Evolutionary conservation across 1,140 invertebrate genomes (phyloP), one percentile per base, ranked within the genome.

Genomic region (Eueides isabella): DNA sequence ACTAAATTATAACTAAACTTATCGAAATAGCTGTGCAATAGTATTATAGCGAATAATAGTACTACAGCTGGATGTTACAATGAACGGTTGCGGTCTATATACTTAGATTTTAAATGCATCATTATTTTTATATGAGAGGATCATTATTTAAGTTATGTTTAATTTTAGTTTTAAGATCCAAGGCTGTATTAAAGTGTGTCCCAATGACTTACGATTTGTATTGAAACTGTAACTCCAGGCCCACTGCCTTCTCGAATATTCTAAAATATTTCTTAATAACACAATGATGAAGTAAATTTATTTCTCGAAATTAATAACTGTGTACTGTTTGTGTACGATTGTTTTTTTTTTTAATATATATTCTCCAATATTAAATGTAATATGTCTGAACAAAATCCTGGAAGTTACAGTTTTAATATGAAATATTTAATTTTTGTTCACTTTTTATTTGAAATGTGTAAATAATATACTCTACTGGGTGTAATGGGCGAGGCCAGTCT

Each of bases 41-140:
- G 82, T 73, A 55, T 55, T 55, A 55, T 23, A 55, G 48, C 48
- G 23, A 26, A 55, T 55, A 26, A 55, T 55, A 55, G 48, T 55
- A 55, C 48, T 55, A 55, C 26, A 55, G 48, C 48, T 55, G 23
- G 48, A 55, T 55, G 48, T 61, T 69, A 26, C 48, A 69, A 69
- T 69, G 48, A 61, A 61, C 67, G 55, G 75, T 83, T 82, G 81
- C 91, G 89, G 89, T 91, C 89, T 91, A 90, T 90, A 55, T 55
- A 55, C 75, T 89, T 91, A 89, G 80, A 78, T 84, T 73, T 86
- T 88, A 84, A 77, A 80, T 84, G 73, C 87, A 85, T 85, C 78
- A 85, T 89, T 90, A 87, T 90, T 91, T 92, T 92, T 91, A 88
- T 89, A 88, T 85, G 86, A 92, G 87, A 87, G 81, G 89, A 89